Base-by-base conservation (phyloP, 2,797 vertebrate species). In the Tachyglossus aculeatus region DNA sequence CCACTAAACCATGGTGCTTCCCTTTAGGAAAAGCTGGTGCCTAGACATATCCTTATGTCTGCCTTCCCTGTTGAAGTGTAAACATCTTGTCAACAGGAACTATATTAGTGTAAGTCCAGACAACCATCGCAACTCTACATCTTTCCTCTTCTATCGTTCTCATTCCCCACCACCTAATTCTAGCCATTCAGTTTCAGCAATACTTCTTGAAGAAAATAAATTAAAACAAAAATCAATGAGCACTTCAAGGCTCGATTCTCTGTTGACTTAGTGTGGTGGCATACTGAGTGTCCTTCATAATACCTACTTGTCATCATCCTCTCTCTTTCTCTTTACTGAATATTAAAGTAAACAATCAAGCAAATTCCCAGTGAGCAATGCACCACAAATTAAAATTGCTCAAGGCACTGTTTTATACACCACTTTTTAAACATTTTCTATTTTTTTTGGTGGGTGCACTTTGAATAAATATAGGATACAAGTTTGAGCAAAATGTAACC, bases 281-380 rank as follows among this genome's bases (percentile, higher is more conserved):
- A 87, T 85, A 77, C 75, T 60, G 1, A 34, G 40, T 77, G 54
- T 45, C 74, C 60, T 83, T 79, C 47, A 83, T 86, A 86, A 90
- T 81, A 77, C 69, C 65, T 62, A 74, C 80, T 83, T 93, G 88
- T 87, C 89, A 89, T 85, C 86, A 59, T 84, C 81, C 60, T 81
- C 82, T 77, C 82, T 88, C 76, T 84, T 85, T 72, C n/a, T n/a
- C n/a, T n/a, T n/a, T 27, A 60, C 16, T 72, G 71, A 83, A 78
- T 84, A 91, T 88, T 88, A 88, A 91, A 90, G 84, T 79, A 90
- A 91, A 91, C 84, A 91, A 82, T 39, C 78, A 81, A 86, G 62
- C 24, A 81, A 86, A 81, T 78, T 18, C 2, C 81, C 52, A 51
- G 43, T 55, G 74, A 87, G 47, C 54, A 87, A 43, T 41, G 41